Conservation (phyloP, 1,140 invertebrate species). For the Eumaeus atala region DNA sequence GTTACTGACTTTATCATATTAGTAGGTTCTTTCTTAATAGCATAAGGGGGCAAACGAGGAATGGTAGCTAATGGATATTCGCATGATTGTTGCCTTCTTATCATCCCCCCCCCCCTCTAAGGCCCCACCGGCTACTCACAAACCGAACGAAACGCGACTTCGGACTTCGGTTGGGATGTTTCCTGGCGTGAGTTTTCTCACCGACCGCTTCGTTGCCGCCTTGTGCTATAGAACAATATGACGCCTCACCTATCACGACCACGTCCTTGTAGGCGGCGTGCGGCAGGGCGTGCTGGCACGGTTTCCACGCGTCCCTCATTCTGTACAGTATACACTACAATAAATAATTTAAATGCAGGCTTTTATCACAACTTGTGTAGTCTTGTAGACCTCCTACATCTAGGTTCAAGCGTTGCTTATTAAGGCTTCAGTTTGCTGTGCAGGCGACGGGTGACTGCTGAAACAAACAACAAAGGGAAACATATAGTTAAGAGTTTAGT, state of each 20-base stretch:
- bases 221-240: slow-evolving; percentile 14
- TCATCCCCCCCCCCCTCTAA: too few relatives aligned
- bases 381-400: slow-evolving; percentile 48
- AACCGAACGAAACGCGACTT: too few relatives aligned
- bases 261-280: slow-evolving; percentile 77
- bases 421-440: slow-evolving; percentile 1
- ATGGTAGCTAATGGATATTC: too few relatives aligned
- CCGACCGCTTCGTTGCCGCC: too few relatives aligned
- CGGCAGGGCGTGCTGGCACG: slow-evolving; percentile 55
- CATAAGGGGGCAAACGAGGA: too few relatives aligned
- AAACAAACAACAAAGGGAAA: neutral
- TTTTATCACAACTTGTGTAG: slow-evolving; percentile 27
- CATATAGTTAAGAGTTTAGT: too few relatives aligned
- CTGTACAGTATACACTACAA: slow-evolving; percentile 24
- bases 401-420: slow-evolving; percentile 9
- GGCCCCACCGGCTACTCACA: too few relatives aligned
- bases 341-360: slow-evolving; percentile 15
- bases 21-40: too few relatives aligned
- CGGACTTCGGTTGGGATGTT: too few relatives aligned
- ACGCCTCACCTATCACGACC: slow-evolving; percentile 76
- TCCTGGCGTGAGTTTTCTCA: too few relatives aligned
- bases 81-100: too few relatives aligned
- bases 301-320: slow-evolving; percentile 56
- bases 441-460: neutral
- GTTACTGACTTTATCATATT: too few relatives aligned